Percentiles rank a stretch among this genome's conserved stretches.
Conservation (phyloP, 2,797 vertebrate species). For the Centroberyx gerrardi region DNA sequence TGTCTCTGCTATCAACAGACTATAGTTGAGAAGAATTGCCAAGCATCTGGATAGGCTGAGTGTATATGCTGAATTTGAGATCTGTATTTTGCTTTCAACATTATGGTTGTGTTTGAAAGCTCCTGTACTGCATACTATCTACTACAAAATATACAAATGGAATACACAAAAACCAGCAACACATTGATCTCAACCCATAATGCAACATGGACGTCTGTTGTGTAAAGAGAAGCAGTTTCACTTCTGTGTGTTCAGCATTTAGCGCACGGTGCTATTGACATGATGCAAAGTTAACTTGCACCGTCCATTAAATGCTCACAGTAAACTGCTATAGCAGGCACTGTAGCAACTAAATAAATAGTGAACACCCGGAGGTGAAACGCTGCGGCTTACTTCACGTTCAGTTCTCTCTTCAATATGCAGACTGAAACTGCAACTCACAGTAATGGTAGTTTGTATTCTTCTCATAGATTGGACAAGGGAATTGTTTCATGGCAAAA, state of each 20-base stretch:
- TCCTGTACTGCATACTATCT: too few relatives aligned
- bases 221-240: conserved; percentile 12
- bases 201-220: not conserved
- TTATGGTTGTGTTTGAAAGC: conserved; percentile 2
- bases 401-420: conserved; percentile 52
- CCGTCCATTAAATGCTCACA: not conserved
- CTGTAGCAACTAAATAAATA: conserved; percentile 4
- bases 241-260: not conserved
- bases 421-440: conserved; percentile 50
- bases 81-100: too few relatives aligned
- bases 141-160: not conserved
- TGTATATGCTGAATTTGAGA: conserved; percentile 1
- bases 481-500: conserved; percentile 22
- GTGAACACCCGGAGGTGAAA: conserved; percentile 29
- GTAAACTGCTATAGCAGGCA: conserved; percentile 24
- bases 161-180: not conserved
- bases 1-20: not conserved
- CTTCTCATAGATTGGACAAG: conserved; percentile 33
- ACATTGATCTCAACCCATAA: too few relatives aligned
- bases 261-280: conserved; percentile 10
- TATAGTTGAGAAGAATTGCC: not conserved
- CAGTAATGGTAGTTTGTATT: conserved; percentile 44
- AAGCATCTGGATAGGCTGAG: not conserved
- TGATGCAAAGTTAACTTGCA: conserved; percentile 9
- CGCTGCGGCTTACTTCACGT: conserved; percentile 43